Percentiles rank a stretch among this genome's conserved stretches.
Conservation (phyloP, 2,888 invertebrate genomes). For the Cyrtodaria siliqua region DNA sequence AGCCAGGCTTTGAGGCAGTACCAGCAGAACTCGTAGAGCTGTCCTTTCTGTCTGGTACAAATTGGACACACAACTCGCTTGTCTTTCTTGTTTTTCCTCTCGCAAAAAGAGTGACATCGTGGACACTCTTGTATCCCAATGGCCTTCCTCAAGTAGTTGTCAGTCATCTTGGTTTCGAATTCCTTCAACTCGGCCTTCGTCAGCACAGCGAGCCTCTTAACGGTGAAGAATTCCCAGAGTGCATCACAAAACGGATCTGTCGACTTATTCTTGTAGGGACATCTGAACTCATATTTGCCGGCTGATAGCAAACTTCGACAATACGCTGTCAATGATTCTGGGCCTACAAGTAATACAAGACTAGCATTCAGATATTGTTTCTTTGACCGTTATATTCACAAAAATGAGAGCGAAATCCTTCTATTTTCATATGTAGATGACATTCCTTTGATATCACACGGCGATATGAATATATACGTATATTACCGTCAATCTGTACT, state of each 20-base stretch:
- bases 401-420: too few species aligned
- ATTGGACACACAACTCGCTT: constrained; percentile 60
- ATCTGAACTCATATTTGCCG: constrained; percentile 61
- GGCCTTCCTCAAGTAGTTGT: constrained; percentile 61
- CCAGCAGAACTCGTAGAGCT: constrained; percentile 67
- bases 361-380: too few species aligned
- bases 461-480: too few species aligned
- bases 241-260: constrained; percentile 49
- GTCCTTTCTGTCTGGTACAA: constrained; percentile 40
- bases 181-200: constrained; percentile 57
- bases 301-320: constrained; percentile 58
- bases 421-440: too few species aligned
- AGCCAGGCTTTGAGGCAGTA: constrained; percentile 61
- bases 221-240: constrained; percentile 62
- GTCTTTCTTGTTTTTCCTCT: constrained; percentile 45
- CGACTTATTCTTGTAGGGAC: constrained; percentile 50
- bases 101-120: constrained; percentile 52
- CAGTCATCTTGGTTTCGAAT: constrained; percentile 63
- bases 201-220: constrained; percentile 59
- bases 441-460: too few species aligned
- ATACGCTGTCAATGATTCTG: constrained; percentile 65
- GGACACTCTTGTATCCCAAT: constrained; percentile 66
- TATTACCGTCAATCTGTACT: too few species aligned
- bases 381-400: too few species aligned
- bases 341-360: constrained; percentile 40